Evolutionary conservation across 2,888 invertebrate species (phyloP).

Genomic region (Macrostomum cliftonense): DNA sequence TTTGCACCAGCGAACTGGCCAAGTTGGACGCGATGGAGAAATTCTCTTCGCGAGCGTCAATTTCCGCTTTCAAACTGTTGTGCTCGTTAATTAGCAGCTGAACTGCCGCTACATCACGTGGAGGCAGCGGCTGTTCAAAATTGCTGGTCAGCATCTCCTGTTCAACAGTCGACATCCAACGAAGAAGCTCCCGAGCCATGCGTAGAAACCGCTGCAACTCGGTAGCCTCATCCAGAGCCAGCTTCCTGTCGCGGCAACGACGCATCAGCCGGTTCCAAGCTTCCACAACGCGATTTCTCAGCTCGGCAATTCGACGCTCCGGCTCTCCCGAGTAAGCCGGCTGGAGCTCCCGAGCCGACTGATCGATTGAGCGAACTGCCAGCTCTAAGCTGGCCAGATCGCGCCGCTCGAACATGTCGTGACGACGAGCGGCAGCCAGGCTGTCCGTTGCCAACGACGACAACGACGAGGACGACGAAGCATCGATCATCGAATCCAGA

Average conservation of each 20-base stretch:
- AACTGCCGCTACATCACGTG: constrained; percentile 79
- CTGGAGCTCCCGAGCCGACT: constrained; percentile 56
- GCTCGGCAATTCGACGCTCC: constrained; percentile 81
- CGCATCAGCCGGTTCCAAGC: constrained; percentile 80
- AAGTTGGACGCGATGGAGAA: constrained; percentile 82
- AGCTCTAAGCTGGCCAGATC: constrained; percentile 68
- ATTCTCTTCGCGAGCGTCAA: constrained; percentile 93
- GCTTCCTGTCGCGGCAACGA: constrained; percentile 37
- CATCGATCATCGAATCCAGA: constrained; percentile 8
- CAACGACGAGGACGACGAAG: constrained; percentile 66
- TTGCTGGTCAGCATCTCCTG: no score
- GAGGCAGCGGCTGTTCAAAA: no score
- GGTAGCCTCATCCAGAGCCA: constrained; percentile 77
- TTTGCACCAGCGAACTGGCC: constrained; percentile 67
- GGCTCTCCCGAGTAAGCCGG: constrained; percentile 92
- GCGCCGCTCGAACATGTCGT: constrained; percentile 87
- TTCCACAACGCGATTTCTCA: constrained; percentile 76
- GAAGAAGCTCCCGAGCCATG: constrained; percentile 79
- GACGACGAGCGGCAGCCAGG: constrained; percentile 79
- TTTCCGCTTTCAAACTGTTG: constrained; percentile 91
- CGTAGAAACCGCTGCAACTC: constrained; percentile 85
- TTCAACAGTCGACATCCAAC: constrained; percentile 58
- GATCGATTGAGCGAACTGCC: constrained; percentile 19
- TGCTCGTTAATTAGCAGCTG: constrained; percentile 98
- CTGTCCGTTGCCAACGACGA: no score